Conservation (phyloP, 2,797 vertebrate species). For the Gouania willdenowi region DNA sequence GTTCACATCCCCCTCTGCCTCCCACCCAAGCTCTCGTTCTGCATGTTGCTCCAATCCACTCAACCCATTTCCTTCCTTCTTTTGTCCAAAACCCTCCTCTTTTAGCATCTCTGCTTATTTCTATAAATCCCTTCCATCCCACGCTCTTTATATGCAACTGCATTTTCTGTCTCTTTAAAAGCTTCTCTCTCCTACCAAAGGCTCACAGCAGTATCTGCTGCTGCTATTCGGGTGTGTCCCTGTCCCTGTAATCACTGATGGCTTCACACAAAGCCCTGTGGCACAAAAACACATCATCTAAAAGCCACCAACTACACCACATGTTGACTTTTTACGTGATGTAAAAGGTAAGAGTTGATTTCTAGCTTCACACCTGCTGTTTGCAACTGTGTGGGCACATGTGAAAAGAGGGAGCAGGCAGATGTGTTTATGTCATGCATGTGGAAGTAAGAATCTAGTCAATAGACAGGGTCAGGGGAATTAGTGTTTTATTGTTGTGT, state of each 20-base stretch:
- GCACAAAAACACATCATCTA: conserved; percentile 14
- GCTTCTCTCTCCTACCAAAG: conserved; percentile 7
- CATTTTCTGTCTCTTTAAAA: conserved; percentile 4
- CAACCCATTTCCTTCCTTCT: background rate
- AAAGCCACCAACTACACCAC: conserved; percentile 28
- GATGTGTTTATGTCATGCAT: background rate
- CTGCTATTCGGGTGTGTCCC: conserved; percentile 20
- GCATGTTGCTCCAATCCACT: background rate
- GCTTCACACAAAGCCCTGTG: conserved; percentile 18
- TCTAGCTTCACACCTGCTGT: conserved; percentile 33
- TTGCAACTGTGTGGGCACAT: background rate
- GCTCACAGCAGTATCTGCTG: conserved; percentile 7
- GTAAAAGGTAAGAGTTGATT: conserved; percentile 40
- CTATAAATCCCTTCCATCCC: conserved; percentile 24
- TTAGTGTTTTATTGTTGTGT: background rate
- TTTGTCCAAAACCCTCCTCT: conserved; percentile 4
- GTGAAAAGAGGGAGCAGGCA: background rate
- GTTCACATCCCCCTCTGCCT: conserved; percentile 7
- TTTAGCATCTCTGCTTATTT: conserved; percentile 12
- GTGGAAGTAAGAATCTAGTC: background rate
- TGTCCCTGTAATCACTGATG: conserved; percentile 34
- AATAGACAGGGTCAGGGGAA: background rate
- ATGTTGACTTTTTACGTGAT: conserved; percentile 33
- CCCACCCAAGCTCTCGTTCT: conserved; percentile 4
- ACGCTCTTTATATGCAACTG: conserved; percentile 18